Evolutionary conservation across 2,888 invertebrate genomes (phyloP).

Genomic region (Polyommatus iphigenia): DNA sequence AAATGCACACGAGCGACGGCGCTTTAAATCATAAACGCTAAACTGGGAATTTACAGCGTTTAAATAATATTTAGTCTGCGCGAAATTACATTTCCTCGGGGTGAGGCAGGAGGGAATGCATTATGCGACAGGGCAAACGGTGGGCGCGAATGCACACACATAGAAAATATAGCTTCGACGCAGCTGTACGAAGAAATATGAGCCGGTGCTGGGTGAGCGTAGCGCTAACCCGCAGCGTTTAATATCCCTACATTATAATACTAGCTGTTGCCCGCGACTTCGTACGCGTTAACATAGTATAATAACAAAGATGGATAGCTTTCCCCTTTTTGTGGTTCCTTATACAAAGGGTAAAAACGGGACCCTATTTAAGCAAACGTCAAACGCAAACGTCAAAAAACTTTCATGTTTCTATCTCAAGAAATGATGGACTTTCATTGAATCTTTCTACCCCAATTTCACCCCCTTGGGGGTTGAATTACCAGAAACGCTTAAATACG

Average conservation of each 20-base stretch:
- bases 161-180: slow-evolving; percentile 40
- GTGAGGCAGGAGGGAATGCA: background rate
- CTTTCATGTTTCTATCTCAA: too few species aligned
- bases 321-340: too few species aligned
- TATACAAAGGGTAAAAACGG: too few species aligned
- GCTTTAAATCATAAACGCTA: background rate
- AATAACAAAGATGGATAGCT: too few species aligned
- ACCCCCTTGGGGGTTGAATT: too few species aligned
- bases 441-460: too few species aligned
- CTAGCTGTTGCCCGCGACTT: too few species aligned
- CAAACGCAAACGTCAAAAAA: too few species aligned
- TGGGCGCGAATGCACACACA: slow-evolving; percentile 30
- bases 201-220: slow-evolving; percentile 50
- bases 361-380: too few species aligned
- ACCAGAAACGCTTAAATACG: too few species aligned
- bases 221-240: slow-evolving; percentile 53
- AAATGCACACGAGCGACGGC: background rate
- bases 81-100: slow-evolving; percentile 19
- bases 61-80: slow-evolving; percentile 1
- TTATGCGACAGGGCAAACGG: background rate
- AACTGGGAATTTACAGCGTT: background rate
- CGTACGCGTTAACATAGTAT: too few species aligned
- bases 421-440: too few species aligned
- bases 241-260: slow-evolving; percentile 60
- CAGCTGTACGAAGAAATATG: slow-evolving; percentile 57